Evolutionary conservation across 37 sponge, comb jelly and placozoan genomes (phyloP), one percentile per base, ranked within the genome.

Genomic region (Halichondria panicea): DNA sequence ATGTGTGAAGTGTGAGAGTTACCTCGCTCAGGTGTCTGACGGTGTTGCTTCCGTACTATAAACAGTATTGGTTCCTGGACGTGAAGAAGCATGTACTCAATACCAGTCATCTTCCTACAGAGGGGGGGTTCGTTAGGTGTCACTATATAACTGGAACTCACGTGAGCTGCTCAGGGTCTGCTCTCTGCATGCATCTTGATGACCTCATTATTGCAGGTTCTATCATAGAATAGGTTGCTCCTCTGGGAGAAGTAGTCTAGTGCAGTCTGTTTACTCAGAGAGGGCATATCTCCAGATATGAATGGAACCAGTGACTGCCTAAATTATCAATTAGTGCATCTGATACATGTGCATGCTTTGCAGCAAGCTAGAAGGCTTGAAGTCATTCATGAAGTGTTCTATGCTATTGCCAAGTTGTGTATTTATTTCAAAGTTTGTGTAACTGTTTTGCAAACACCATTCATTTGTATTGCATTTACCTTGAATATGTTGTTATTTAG

Each of bases 181-280:
- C 84, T 46, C 92, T 66, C 71, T 95, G 99, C n/a, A n/a, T n/a
- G n/a, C 99, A 99, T 99, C 50, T 75, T 81, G 19, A 93, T 78
- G n/a, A 96, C 70, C 80, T 95, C 99, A 60, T 99, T 99, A 66
- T 95, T 99, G 77, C 99, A 99, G 6, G 94, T 95, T n/a, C 92
- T 58, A 56, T 99, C 99, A 57, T 99, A 99, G 63, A 99, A 99
- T 0, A 94, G 99, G 55, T 99, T 99, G 62, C 85, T 93, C 43
- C 79, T 59, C 54, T 99, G 96, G 33, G 87, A 95, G 83, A 99
- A 99, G 79, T 99, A 99, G 63, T 95, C 96, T 71, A 99, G 43
- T 0, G 93, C 94, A 64, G 84, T 99, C 77, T 87, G 71, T 9
- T 91, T 87, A 36, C 79, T 84, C 38, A 99, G 87, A 36, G 77